Evolutionary conservation across 2,113 vertebrate genomes (phyloP), one percentile per base, ranked within the genome.

Genomic region (Mixornis gularis): DNA sequence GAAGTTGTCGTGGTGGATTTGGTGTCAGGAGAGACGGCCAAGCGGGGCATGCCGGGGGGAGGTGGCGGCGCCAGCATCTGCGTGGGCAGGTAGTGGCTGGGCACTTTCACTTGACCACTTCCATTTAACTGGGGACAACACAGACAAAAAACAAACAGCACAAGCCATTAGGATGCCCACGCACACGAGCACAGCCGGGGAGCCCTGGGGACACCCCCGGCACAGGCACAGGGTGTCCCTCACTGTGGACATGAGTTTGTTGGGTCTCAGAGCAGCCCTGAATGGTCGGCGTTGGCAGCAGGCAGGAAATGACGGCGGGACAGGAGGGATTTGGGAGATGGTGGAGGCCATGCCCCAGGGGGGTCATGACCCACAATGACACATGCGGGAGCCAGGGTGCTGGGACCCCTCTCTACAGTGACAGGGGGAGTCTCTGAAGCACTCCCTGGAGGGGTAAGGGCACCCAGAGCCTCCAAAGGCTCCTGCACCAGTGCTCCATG

Each of bases 101-200:
- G 97, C 92, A 99, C 98, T 97, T 98, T 99, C 95, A 99, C 98
- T 97, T 99, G 99, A 95, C 98, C 98, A 97, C 98, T 98, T 98
- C 99, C 98, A 96, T 98, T 99, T 97, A 99, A 97, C 99, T 99
- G 97, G 96, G 95, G 97, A 95, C 94, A 97, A 97, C 96, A 97
- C 90, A 96, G 95, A 96, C 95, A 96, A 82, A 95, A 95, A 92
- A 96, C 87, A 96, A 91, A 97, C 89, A 96, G 92, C 94, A 96
- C 77, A 89, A 96, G 95, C 91, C 86, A 90, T 97, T 95, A 96
- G 94, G 94, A 94, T 22, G 92, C 82, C 83, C 3, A 22, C 26
- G 72, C 89, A 51, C 88, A 56, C 36, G 44, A 55, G 71, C 87
- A 26, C 3, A 40, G 72, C 77, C 15, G 3, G 40, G 74, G 85